Base-by-base conservation (phyloP, 1,140 invertebrate species). In the Cotesia chilonis region DNA sequence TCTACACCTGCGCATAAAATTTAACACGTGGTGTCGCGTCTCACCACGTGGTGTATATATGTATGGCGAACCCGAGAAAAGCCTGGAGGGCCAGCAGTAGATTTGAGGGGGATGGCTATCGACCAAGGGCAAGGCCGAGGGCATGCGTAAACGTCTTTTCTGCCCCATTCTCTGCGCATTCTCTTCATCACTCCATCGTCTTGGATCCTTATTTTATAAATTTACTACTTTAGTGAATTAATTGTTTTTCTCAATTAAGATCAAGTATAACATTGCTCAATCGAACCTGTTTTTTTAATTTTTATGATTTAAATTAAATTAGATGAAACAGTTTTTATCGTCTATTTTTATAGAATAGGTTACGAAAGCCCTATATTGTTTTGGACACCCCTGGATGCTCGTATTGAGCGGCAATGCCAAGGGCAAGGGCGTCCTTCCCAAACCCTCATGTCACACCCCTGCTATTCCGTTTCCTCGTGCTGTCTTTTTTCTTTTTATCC, bases 371-470 rank as follows among this genome's bases (percentile, higher is more conserved):
- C 66, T 35, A 17, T 55, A 28, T 20, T 68, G 17, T 84, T 87
- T 86, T 85, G 83, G 84, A 84, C 83, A 86, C 78, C 83, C 83
- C 85, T 85, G 81, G 76, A 77, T 80, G 83, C 84, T 84, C 83
- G 85, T 86, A 87, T 87, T 83, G 86, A 87, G 86, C 85, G 86
- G 82, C 85, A 87, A 87, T 87, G 85, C 85, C 86, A 87, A 87
- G 86, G 86, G 85, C 86, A 87, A 87, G 84, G 86, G 85, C 85
- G 85, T 76, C 81, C 82, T 81, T 79, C 79, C 81, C 81, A 80
- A 71, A 73, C 57, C 72, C 55, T 55, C 51, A 54, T 64, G 41
- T 64, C 35, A 36, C 59, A 69, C 37, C 35, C 68, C 73, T 77
- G 72, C 55, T 59, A 73, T 68, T 61, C 74, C 74, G 57, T 60